These are phyloP conservation scores for Aphrocallistes beatrix DNA, from an alignment of 37 sponge, comb jelly and placozoan genomes.

Conservation along the genomic window DNA sequence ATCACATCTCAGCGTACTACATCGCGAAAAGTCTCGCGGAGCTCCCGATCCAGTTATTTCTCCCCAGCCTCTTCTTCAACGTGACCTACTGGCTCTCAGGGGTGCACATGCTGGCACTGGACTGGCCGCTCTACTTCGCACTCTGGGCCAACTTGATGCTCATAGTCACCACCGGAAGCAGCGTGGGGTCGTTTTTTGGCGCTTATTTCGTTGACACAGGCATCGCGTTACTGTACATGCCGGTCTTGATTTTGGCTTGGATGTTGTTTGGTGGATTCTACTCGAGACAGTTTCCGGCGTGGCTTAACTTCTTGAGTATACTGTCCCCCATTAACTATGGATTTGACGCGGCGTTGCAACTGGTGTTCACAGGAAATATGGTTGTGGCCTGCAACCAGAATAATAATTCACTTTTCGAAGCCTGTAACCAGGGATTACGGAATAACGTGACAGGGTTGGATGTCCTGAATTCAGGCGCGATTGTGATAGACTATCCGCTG, in stretches of 20 bases:
- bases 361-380: conserved; percentile 27
- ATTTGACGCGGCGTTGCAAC: conserved; percentile 30
- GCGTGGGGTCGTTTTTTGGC: conserved; percentile 40
- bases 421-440: not conserved
- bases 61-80: conserved; percentile 30
- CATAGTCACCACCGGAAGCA: not conserved
- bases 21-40: conserved; percentile 60
- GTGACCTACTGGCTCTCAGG: conserved; percentile 37
- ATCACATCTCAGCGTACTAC: conserved; percentile 61
- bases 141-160: not conserved
- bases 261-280: conserved; percentile 70
- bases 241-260: conserved; percentile 31
- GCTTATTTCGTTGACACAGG: conserved; percentile 27
- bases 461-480: not conserved
- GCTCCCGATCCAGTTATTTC: conserved; percentile 35
- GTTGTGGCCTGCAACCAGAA: not conserved
- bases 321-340: conserved; percentile 41
- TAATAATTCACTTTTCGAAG: not conserved
- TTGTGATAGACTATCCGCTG: conserved; percentile 2
- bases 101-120: not conserved
- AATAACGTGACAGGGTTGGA: not conserved
- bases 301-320: conserved; percentile 44
- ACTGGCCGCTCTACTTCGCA: not conserved
- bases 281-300: conserved; percentile 31
- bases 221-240: conserved; percentile 19